A percentile compares a stretch with the other conserved stretches of the same genome.
These are phyloP conservation scores for Oeneis ivallda DNA, from an alignment of 2,888 invertebrate species.

Conservation along the genomic window DNA sequence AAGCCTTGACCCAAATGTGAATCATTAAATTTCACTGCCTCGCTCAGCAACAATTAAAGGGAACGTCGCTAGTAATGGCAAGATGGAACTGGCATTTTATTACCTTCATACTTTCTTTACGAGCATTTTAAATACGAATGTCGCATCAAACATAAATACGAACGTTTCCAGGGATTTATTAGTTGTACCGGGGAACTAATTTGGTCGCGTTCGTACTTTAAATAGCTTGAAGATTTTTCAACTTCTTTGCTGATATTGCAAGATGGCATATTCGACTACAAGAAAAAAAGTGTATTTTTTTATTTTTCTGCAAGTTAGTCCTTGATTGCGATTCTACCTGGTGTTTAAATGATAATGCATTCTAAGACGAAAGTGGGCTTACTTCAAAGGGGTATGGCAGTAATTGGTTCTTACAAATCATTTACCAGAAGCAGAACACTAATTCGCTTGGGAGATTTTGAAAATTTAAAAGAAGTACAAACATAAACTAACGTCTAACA, in stretches of 20 bases:
- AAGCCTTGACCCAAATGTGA: constrained; percentile 69
- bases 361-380: too few species aligned
- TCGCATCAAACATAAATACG: constrained; percentile 34
- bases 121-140: constrained; percentile 47
- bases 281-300: background rate
- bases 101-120: constrained; percentile 55
- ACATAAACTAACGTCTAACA: too few species aligned
- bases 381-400: too few species aligned
- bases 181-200: constrained; percentile 17
- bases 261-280: background rate
- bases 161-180: constrained; percentile 32
- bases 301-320: too few species aligned
- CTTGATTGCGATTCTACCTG: too few species aligned
- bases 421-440: too few species aligned
- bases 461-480: background rate
- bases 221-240: constrained; percentile 6
- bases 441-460: background rate
- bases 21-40: constrained; percentile 70
- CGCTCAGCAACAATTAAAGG: constrained; percentile 69
- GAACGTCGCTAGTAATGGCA: constrained; percentile 55
- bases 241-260: background rate
- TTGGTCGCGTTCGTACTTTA: constrained; percentile 13
- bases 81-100: constrained; percentile 52
- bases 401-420: too few species aligned
- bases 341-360: too few species aligned